Evolutionary conservation across 53 echinoderm and acorn worm genomes (phyloP), one percentile per base, ranked within the genome.

Genomic region (Antedon mediterranea): DNA sequence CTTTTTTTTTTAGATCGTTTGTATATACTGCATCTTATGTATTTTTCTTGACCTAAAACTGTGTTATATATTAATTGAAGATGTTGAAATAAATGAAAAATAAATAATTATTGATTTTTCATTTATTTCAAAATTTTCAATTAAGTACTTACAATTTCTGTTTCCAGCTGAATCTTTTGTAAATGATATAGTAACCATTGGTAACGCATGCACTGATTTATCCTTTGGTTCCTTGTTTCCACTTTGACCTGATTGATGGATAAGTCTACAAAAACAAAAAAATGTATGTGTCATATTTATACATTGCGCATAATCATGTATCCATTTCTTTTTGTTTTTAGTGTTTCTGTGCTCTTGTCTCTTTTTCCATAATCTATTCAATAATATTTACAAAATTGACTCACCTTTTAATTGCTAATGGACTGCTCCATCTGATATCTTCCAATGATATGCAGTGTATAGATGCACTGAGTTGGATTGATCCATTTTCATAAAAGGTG

Each of bases 381-480:
- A n/a, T n/a, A n/a, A n/a, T n/a, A n/a, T n/a, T n/a, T n/a, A n/a
- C n/a, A n/a, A n/a, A n/a, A n/a, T n/a, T n/a, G 31, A 76, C 85
- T 83, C 43, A 97, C 97, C 87, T 92, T 82, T 83, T 92, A 72
- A 92, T 97, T 7, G 97, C 97, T 27, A 97, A 83, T 34, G 97
- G 97, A 70, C 97, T 97, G 84, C 89, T 97, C 28, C 88, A 85
- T 34, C 92, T 83, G 83, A 97, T 92, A 31, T 97, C 97, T 76
- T 97, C 91, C 78, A 97, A 83, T 0, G 80, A 89, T 57, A 92
- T 82, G 33, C 85, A 87, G 76, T 75, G 79, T 30, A 97, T 75
- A 18, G 84, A 77, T 20, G 89, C 82, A 20, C 80, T 83, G 8
- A 92, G 78, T 43, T 89, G 83, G 76, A 92, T 79, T 28, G 97